Conservation (phyloP, 2,888 invertebrate species). For the Epinotia bilunana region DNA sequence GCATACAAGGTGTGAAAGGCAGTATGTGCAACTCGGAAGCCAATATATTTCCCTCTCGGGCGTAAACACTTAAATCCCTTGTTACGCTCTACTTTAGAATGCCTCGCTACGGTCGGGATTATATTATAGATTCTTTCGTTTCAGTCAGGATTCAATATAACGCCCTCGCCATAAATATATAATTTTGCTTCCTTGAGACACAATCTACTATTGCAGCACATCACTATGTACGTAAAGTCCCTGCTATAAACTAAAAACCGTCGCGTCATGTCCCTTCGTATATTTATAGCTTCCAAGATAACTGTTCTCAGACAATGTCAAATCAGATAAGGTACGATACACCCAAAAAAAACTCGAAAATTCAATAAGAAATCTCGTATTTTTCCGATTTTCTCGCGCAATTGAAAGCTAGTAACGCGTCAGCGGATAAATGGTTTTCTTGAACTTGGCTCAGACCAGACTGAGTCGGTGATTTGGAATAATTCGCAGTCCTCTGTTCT, state of each 20-base stretch:
- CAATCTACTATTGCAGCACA: too few relatives aligned
- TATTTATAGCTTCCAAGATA: slow-evolving; percentile 9
- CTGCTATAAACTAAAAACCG: background rate
- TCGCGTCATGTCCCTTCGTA: background rate
- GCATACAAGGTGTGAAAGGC: too few relatives aligned
- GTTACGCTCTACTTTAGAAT: too few relatives aligned
- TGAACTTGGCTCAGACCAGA: slow-evolving; percentile 23
- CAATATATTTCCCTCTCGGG: too few relatives aligned
- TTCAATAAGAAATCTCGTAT: slow-evolving; percentile 20
- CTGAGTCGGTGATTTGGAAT: slow-evolving; percentile 22
- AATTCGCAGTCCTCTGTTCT: slow-evolving; percentile 15
- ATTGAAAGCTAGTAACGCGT: slow-evolving; percentile 18
- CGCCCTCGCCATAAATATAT: too few relatives aligned
- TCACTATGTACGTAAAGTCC: too few relatives aligned
- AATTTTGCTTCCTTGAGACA: too few relatives aligned
- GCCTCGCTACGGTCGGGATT: too few relatives aligned
- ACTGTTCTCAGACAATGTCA: slow-evolving; percentile 5
- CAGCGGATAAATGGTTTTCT: slow-evolving; percentile 26
- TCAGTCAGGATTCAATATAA: too few relatives aligned
- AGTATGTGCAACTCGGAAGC: too few relatives aligned
- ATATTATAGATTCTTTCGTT: too few relatives aligned
- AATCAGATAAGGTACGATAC: slow-evolving; percentile 15
- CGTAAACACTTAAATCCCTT: too few relatives aligned
- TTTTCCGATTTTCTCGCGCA: slow-evolving; percentile 27
- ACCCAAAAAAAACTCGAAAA: slow-evolving; percentile 22